Conservation (phyloP, 2,113 vertebrate species). For the Apteryx owenii region DNA sequence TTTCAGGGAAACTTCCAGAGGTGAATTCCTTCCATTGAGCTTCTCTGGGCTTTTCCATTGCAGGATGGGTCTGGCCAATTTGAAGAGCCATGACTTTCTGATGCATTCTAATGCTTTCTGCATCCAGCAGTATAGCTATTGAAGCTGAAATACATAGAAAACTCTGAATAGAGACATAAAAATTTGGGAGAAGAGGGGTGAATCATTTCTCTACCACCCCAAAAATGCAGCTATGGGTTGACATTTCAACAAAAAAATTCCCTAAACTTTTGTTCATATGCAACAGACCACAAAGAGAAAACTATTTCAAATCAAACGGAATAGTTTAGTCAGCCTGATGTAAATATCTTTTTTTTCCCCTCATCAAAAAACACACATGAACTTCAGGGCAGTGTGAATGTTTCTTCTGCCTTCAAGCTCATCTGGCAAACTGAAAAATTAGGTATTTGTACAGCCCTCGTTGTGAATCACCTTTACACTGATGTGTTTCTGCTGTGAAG, state of each 20-base stretch:
- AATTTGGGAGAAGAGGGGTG: not conserved
- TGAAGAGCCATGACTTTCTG: not conserved
- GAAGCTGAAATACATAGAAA: slow-evolving; percentile 10
- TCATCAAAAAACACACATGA: slow-evolving; percentile 34
- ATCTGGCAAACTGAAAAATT: slow-evolving; percentile 64
- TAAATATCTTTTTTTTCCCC: not conserved
- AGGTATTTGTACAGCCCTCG: slow-evolving; percentile 45
- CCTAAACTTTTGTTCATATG: slow-evolving; percentile 20
- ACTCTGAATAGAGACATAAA: slow-evolving; percentile 22
- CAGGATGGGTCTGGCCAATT: not conserved
- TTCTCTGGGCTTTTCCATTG: not conserved
- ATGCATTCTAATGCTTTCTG: not conserved
- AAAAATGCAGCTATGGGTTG: slow-evolving; percentile 1
- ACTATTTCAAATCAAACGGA: slow-evolving; percentile 21
- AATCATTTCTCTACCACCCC: slow-evolving; percentile 38
- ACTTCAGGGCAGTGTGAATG: slow-evolving; percentile 35
- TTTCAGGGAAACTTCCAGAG: not conserved
- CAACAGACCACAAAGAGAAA: slow-evolving; percentile 36
- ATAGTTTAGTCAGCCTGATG: slow-evolving; percentile 1
- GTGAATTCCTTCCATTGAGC: not conserved
- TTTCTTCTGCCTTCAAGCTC: slow-evolving; percentile 36
- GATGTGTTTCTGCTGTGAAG: slow-evolving; percentile 27
- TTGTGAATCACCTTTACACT: slow-evolving; percentile 63
- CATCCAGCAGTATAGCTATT: not conserved
- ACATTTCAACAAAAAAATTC: not conserved